phyloP scores from a whole-genome alignment of 2,888 invertebrate genomes.

The Ectemnius continuus region DNA sequence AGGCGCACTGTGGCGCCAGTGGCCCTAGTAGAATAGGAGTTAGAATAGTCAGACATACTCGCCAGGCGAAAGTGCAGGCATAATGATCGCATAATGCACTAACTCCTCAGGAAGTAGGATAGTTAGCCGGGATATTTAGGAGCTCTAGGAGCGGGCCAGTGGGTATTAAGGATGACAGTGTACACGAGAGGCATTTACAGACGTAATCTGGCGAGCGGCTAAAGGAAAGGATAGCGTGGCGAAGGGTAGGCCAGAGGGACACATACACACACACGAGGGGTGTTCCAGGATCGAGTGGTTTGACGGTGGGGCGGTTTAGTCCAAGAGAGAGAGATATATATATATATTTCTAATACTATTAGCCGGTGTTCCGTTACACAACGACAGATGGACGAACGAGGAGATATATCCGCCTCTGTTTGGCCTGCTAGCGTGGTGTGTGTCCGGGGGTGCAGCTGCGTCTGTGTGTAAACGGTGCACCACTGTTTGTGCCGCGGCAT shows the following conservation, averaged over 20 bases:
- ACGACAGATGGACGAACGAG: constrained; percentile 75
- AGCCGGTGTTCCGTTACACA: constrained; percentile 77
- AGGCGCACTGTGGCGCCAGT: no score
- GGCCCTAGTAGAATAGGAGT: no score
- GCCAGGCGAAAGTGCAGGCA: neutral
- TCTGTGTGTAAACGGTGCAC: constrained; percentile 55
- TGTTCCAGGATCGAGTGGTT: constrained; percentile 61
- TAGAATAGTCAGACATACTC: no score
- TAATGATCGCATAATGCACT: neutral
- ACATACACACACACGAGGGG: constrained; percentile 21
- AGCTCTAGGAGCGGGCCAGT: constrained; percentile 47
- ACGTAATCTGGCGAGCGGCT: constrained; percentile 54
- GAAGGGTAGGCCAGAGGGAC: constrained; percentile 1
- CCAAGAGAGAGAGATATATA: no score
- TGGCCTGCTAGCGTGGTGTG: constrained; percentile 62
- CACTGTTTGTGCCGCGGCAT: constrained; percentile 62
- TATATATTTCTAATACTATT: constrained; percentile 77
- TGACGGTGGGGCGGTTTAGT: constrained; percentile 53
- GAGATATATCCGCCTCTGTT: constrained; percentile 68
- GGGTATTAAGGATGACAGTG: constrained; percentile 40
- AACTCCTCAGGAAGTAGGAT: constrained; percentile 17
- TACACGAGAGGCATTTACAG: constrained; percentile 52
- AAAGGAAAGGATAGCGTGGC: constrained; percentile 25
- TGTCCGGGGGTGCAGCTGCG: constrained; percentile 59
- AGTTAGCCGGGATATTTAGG: constrained; percentile 37